phyloP scores from a whole-genome alignment of 2,797 vertebrate species.

The Fistularia tabacaria region DNA sequence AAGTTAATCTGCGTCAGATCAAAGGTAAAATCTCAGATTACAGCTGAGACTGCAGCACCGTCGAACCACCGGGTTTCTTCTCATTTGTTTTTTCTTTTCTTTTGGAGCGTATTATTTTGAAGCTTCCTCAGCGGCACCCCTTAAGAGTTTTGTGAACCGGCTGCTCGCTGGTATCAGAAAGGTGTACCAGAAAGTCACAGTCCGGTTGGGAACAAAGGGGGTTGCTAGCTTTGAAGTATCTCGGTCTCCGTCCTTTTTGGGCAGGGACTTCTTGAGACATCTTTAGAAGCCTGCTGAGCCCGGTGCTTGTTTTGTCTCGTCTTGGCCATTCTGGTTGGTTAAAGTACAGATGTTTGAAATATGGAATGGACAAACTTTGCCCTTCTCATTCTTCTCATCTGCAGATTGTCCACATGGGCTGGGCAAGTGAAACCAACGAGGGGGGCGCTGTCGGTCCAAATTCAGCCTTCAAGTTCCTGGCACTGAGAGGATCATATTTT shows the following conservation, averaged over 20 bases:
- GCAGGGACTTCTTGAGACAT: too few relatives aligned
- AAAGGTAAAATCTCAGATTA: too few relatives aligned
- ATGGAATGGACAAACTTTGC: background rate
- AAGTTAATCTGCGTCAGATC: slow-evolving; percentile 12
- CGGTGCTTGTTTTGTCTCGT: too few relatives aligned
- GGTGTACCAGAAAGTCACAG: too few relatives aligned
- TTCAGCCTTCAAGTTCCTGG: slow-evolving; percentile 85
- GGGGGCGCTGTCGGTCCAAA: slow-evolving; percentile 64
- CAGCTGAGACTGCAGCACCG: slow-evolving; percentile 13
- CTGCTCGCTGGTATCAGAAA: too few relatives aligned
- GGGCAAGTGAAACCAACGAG: slow-evolving; percentile 83
- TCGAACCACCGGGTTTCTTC: background rate
- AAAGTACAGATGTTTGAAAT: background rate
- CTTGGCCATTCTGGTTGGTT: background rate
- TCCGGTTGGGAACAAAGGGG: too few relatives aligned
- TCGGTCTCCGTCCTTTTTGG: too few relatives aligned
- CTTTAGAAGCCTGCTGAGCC: too few relatives aligned
- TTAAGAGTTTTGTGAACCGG: too few relatives aligned
- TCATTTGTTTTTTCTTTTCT: background rate
- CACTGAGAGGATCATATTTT: slow-evolving; percentile 85
- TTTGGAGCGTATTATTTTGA: too few relatives aligned
- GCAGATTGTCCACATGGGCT: slow-evolving; percentile 92
- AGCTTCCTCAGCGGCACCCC: too few relatives aligned
- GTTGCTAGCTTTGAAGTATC: too few relatives aligned
- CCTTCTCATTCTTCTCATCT: slow-evolving; percentile 51